Evolutionary conservation across 2,797 vertebrate species (phyloP).

Genomic region (Onychomys arenicola): DNA sequence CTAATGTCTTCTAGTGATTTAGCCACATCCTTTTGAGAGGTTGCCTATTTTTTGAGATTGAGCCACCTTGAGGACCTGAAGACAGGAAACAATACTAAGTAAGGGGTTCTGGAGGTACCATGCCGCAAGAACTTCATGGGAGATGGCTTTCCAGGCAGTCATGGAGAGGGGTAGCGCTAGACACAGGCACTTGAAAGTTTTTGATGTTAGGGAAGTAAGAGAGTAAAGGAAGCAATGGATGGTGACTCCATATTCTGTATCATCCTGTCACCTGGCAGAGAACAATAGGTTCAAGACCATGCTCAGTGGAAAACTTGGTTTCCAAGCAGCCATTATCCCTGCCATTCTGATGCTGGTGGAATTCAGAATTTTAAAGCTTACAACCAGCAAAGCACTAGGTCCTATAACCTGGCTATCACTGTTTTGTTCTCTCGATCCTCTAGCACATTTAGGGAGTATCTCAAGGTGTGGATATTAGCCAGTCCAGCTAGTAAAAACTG

Average conservation of each 20-base stretch:
- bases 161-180: not conserved
- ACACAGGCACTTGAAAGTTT: not conserved
- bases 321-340: no score
- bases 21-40: not conserved
- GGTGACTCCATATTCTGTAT: not conserved
- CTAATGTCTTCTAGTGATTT: not conserved
- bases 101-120: not conserved
- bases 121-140: not conserved
- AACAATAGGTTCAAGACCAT: not conserved
- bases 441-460: not conserved
- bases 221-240: not conserved
- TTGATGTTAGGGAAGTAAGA: not conserved
- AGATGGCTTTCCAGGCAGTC: not conserved
- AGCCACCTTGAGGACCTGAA: not conserved
- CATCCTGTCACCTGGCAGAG: not conserved
- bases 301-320: not conserved
- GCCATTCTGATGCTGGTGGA: no score
- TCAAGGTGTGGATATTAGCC: not conserved
- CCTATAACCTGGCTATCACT: not conserved
- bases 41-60: not conserved
- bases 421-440: not conserved
- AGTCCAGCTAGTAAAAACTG: not conserved
- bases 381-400: not conserved
- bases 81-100: not conserved
- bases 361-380: no score